Conservation (phyloP, 1,140 invertebrate species). For the Solen grandis region DNA sequence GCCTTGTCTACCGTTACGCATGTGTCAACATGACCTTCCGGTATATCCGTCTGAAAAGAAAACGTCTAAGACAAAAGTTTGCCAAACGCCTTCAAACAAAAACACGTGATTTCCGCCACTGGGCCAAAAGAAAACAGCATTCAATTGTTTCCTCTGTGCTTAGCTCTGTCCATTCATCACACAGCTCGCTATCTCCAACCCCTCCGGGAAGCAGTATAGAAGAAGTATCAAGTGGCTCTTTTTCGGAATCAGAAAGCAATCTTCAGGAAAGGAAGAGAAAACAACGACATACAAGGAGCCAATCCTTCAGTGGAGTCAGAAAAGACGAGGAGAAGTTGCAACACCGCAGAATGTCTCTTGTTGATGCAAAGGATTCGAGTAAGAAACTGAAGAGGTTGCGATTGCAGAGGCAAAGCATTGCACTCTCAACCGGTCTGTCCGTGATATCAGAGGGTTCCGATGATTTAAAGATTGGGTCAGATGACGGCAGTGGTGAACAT, state of each 20-base stretch:
- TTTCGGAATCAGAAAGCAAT: background rate
- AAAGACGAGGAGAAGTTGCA: background rate
- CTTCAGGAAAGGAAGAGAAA: background rate
- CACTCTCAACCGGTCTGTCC: background rate
- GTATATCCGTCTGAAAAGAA: conserved; percentile 41
- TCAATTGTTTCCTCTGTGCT: conserved; percentile 23
- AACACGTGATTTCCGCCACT: conserved; percentile 5
- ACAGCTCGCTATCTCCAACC: background rate
- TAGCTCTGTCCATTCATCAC: background rate
- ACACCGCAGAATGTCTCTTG: background rate
- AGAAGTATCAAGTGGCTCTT: too few relatives aligned
- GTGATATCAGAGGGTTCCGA: conserved; percentile 24
- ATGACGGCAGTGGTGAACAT: background rate
- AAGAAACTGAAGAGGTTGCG: background rate
- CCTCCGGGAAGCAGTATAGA: background rate
- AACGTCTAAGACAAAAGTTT: conserved; percentile 17
- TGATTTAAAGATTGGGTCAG: background rate
- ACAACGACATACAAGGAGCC: background rate
- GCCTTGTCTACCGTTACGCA: conserved; percentile 82
- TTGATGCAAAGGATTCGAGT: background rate
- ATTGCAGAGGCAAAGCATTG: background rate
- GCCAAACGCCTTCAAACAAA: conserved; percentile 14
- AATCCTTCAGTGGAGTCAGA: background rate
- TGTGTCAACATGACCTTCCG: conserved; percentile 57
- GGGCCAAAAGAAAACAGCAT: conserved; percentile 37